These are phyloP conservation scores for Brachypteracias leptosomus DNA, from an alignment of 2,113 vertebrate species.

Conservation along the genomic window DNA sequence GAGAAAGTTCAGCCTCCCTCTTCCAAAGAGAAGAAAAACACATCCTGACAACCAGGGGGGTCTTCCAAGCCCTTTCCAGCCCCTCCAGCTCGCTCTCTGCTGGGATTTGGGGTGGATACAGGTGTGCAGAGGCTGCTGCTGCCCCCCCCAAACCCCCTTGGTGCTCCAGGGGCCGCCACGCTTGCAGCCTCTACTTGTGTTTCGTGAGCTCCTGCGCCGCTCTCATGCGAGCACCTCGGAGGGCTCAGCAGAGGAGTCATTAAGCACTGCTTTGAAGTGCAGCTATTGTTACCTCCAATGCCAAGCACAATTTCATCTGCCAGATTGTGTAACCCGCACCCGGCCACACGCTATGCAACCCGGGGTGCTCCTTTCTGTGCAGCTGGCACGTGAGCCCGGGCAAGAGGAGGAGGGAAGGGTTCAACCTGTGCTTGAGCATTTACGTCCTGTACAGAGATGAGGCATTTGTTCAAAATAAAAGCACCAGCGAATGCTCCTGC, in stretches of 20 bases:
- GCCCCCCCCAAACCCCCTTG: rapidly evolving
- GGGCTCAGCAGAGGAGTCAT: background rate
- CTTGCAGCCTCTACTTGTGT: background rate
- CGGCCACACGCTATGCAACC: background rate
- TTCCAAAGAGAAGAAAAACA: background rate
- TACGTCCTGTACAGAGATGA: rapidly evolving
- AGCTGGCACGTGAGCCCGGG: rapidly evolving
- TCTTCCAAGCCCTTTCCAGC: background rate
- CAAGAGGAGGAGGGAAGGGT: background rate
- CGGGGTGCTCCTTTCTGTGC: background rate
- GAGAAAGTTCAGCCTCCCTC: background rate
- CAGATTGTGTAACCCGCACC: background rate
- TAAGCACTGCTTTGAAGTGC: background rate
- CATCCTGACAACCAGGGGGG: background rate
- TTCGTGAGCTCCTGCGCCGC: background rate
- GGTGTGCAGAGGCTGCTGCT: background rate
- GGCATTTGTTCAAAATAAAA: background rate
- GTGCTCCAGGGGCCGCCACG: rapidly evolving
- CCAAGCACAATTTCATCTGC: background rate
- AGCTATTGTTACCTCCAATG: background rate
- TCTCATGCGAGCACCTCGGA: background rate
- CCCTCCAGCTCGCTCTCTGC: background rate
- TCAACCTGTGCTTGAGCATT: background rate
- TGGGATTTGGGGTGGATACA: background rate
- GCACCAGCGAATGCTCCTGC: rapidly evolving